Percentiles rank a stretch among this genome's conserved stretches.
Conservation (phyloP, 1,140 invertebrate species). For the Heliconius hermathena region DNA sequence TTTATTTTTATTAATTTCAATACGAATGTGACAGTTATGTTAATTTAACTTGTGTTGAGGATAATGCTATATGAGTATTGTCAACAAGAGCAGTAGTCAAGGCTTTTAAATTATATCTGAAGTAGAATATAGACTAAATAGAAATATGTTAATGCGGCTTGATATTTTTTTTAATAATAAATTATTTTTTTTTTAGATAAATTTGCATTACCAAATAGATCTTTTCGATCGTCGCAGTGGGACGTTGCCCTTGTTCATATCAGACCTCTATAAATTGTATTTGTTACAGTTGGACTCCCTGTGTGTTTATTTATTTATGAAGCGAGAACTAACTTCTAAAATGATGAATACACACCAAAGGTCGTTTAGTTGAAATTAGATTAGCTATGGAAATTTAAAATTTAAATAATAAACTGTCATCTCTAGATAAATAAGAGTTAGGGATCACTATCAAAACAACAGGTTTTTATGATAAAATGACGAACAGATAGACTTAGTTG, state of each 20-base stretch:
- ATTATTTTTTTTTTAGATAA: constrained; percentile 22
- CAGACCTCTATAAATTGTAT: constrained; percentile 70
- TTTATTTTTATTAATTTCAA: too few relatives aligned
- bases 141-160: constrained; percentile 6
- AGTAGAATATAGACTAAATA: neutral
- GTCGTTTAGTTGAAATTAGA: constrained; percentile 61
- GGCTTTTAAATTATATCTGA: neutral
- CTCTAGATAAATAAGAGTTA: constrained; percentile 1
- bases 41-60: too few relatives aligned
- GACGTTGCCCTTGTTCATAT: constrained; percentile 65
- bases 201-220: constrained; percentile 63
- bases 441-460: constrained; percentile 2
- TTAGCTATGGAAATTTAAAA: constrained; percentile 49
- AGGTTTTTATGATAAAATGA: constrained; percentile 17
- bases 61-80: too few relatives aligned
- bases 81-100: too few relatives aligned
- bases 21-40: too few relatives aligned
- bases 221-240: constrained; percentile 55
- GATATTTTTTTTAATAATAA: constrained; percentile 23
- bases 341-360: constrained; percentile 57
- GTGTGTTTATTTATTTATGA: constrained; percentile 68
- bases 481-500: constrained; percentile 31
- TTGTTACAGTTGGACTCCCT: constrained; percentile 57
- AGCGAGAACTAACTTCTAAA: constrained; percentile 51
- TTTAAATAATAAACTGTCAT: constrained; percentile 18